Conservation (phyloP, 1,140 invertebrate species). For the Diorhabda elongata region DNA sequence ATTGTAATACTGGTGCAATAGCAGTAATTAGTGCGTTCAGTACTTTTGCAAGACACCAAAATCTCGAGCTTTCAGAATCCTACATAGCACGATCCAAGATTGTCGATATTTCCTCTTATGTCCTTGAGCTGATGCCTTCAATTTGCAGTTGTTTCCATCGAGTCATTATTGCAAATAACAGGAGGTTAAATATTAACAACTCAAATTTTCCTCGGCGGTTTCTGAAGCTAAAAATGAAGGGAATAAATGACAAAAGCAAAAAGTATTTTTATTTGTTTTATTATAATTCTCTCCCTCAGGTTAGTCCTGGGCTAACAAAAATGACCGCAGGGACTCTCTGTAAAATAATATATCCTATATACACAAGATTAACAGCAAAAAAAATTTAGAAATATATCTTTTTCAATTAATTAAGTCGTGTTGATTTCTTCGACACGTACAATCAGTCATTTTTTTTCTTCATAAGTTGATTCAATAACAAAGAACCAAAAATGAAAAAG, state of each 20-base stretch:
- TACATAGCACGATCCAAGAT: too few species aligned
- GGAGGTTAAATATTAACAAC: too few species aligned
- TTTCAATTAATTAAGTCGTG: constrained; percentile 27
- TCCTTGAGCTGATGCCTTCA: too few species aligned
- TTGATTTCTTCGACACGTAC: constrained; percentile 19
- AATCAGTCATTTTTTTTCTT: constrained; percentile 29
- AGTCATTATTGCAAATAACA: too few species aligned
- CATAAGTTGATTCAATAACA: constrained; percentile 13
- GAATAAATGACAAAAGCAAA: neutral
- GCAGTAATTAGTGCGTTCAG: too few species aligned
- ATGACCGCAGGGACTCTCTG: constrained; percentile 44
- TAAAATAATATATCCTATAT: constrained; percentile 33
- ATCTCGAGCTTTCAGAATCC: too few species aligned
- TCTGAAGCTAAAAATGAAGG: neutral
- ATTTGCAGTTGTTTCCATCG: too few species aligned
- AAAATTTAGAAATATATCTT: constrained; percentile 30
- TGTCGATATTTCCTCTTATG: too few species aligned
- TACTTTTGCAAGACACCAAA: too few species aligned
- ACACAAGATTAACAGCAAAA: constrained; percentile 36
- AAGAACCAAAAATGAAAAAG: constrained; percentile 3
- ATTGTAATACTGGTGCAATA: too few species aligned
- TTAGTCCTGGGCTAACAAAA: constrained; percentile 47
- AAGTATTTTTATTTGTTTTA: constrained; percentile 23
- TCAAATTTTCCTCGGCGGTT: too few species aligned
- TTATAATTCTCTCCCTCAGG: constrained; percentile 46